Conservation (phyloP, 2,797 vertebrate genomes). For the Diplodus puntazzo region DNA sequence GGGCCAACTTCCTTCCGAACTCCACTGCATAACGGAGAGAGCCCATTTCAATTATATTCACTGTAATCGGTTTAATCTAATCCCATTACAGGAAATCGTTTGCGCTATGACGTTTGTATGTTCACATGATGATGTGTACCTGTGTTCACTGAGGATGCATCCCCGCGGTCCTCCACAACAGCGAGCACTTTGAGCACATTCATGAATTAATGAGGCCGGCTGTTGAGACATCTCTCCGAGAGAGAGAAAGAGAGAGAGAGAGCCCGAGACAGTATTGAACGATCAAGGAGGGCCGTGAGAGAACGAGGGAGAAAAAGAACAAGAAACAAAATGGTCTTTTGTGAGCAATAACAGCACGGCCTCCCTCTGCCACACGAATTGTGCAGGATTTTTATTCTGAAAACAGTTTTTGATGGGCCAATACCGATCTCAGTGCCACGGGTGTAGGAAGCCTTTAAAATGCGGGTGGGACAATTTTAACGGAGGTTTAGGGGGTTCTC, state of each 20-base stretch:
- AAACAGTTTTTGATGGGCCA: constrained; percentile 42
- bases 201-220: constrained; percentile 58
- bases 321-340: constrained; percentile 49
- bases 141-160: background rate
- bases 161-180: constrained; percentile 11
- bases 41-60: background rate
- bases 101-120: background rate
- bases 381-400: constrained; percentile 23
- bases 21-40: background rate
- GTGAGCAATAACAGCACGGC: constrained; percentile 33
- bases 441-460: too few species aligned
- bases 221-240: constrained; percentile 40
- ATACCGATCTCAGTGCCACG: constrained; percentile 9
- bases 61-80: constrained; percentile 11
- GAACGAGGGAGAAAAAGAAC: constrained; percentile 34
- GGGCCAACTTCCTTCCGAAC: background rate
- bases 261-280: constrained; percentile 37
- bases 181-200: constrained; percentile 34
- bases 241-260: constrained; percentile 8
- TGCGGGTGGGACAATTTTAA: too few species aligned
- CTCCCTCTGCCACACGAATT: constrained; percentile 18
- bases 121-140: background rate
- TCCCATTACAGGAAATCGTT: background rate
- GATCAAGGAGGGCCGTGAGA: constrained; percentile 35
- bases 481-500: too few species aligned